Conservation (phyloP, 2,888 invertebrate genomes). For the Netelia melanura region DNA sequence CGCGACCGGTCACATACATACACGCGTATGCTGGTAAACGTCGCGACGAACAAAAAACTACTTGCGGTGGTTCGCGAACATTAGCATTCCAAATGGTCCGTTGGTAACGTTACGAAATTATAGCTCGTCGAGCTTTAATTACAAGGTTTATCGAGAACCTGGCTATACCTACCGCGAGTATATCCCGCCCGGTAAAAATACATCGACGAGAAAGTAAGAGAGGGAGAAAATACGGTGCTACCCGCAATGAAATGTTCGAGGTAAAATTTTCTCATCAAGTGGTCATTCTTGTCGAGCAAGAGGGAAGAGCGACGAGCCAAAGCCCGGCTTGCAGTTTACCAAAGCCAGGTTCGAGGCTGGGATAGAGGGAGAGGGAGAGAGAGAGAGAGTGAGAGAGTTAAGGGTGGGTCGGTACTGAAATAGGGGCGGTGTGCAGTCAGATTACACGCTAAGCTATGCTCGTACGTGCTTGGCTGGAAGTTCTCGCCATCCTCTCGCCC, state of each 20-base stretch:
- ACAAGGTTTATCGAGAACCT: slow-evolving; percentile 55
- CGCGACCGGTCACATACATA: slow-evolving; percentile 61
- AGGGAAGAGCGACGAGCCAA: slow-evolving; percentile 20
- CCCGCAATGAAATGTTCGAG: slow-evolving; percentile 15
- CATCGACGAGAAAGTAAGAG: background rate
- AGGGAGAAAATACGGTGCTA: background rate
- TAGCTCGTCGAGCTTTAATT: slow-evolving; percentile 51
- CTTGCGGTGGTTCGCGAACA: slow-evolving; percentile 82
- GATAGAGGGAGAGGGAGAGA: slow-evolving; percentile 33
- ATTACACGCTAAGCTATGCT: slow-evolving; percentile 84
- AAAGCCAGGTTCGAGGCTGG: slow-evolving; percentile 25
- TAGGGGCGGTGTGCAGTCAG: slow-evolving; percentile 84
- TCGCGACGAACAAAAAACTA: slow-evolving; percentile 80
- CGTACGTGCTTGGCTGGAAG: slow-evolving; percentile 84
- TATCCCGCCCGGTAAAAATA: slow-evolving; percentile 4
- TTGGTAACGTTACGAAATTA: slow-evolving; percentile 63
- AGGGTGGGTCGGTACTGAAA: slow-evolving; percentile 76
- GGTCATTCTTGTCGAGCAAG: slow-evolving; percentile 62
- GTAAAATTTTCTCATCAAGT: slow-evolving; percentile 82
- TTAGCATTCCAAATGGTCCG: slow-evolving; percentile 82
- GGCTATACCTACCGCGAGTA: slow-evolving; percentile 8
- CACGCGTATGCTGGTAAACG: slow-evolving; percentile 32
- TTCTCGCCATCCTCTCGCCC: slow-evolving; percentile 72
- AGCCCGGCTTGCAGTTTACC: slow-evolving; percentile 71
- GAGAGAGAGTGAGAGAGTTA: slow-evolving; percentile 54